Percentiles rank a stretch among this genome's conserved stretches.
These are phyloP conservation scores for Tonatia bakeri DNA, from an alignment of 2,113 vertebrate species.

Conservation along the genomic window DNA sequence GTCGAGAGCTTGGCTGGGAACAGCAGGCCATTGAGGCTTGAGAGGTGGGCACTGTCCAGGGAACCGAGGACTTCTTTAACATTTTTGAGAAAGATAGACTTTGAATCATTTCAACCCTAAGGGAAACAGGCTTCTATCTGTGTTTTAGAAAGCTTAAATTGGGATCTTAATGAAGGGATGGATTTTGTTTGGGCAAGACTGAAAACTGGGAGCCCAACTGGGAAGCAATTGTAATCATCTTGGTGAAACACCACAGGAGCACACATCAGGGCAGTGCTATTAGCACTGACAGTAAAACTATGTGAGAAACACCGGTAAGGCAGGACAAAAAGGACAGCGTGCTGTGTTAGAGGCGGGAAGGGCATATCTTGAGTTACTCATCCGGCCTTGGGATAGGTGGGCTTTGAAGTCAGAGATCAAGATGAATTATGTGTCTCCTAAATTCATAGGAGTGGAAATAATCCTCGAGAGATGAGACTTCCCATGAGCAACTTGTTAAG, in stretches of 20 bases:
- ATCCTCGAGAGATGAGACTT: not conserved
- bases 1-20: not conserved
- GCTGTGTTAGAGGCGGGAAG: not conserved
- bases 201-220: not conserved
- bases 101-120: not conserved
- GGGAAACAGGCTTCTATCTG: not conserved
- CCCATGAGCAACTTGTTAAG: not conserved
- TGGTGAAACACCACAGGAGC: not conserved
- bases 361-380: not conserved
- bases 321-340: not conserved
- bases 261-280: not conserved
- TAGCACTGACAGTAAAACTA: not conserved
- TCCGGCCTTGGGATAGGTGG: not conserved
- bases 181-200: not conserved
- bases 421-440: not conserved
- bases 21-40: not conserved
- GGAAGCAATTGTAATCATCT: not conserved
- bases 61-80: not conserved
- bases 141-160: slow-evolving; percentile 1
- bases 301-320: not conserved
- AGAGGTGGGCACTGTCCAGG: not conserved
- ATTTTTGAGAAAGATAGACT: not conserved
- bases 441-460: not conserved
- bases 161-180: not conserved
- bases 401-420: not conserved